Base-by-base conservation (phyloP, 2,888 invertebrate species). In the Caenorhabditis sp. region DNA sequence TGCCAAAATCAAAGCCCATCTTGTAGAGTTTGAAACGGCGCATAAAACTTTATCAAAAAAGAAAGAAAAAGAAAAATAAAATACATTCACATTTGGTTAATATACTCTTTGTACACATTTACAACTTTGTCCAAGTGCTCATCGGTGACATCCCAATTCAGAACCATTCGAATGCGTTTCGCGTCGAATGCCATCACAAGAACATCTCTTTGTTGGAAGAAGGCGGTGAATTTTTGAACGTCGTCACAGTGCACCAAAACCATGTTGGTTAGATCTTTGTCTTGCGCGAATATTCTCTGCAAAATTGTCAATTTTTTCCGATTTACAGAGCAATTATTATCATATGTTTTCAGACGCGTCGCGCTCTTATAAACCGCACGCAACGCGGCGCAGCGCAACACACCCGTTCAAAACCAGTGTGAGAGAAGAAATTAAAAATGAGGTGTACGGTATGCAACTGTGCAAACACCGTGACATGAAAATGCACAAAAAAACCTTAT, bases 161-260 rank as follows among this genome's bases (percentile, higher is more conserved):
- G 58, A 26, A 84, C 83, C 62, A 82, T 69, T 43, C 84, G 78
- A 58, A 83, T 76, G 17, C 83, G 72, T 27, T 67, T 66, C 12
- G 69, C 67, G 65, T 84, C 84, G 60, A 84, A 84, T 4, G 81
- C 74, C 82, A 84, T 84, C 8, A 75, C 79, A 12, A 82, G 75
- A 49, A 84, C 66, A 36, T 77, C 74, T 58, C 77, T 72, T 19
- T 69, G 61, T 58, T 81, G 67, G 66, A 83, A 77, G 68, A 71
- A 70, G 0, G 69, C 77, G 37, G 61, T 72, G 37, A 82, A 65
- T 68, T 77, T 72, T 19, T 69, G 66, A 10, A 81, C 80, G 19
- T 76, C 72, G 36, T 76, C 72, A 55, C 81, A 81, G 53, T 78
- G 77, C 1, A 84, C 62, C 21, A 84, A 62, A 0, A 84, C 81